phyloP scores from a whole-genome alignment of 2,797 vertebrate genomes.

The Anolis apletophallus region DNA sequence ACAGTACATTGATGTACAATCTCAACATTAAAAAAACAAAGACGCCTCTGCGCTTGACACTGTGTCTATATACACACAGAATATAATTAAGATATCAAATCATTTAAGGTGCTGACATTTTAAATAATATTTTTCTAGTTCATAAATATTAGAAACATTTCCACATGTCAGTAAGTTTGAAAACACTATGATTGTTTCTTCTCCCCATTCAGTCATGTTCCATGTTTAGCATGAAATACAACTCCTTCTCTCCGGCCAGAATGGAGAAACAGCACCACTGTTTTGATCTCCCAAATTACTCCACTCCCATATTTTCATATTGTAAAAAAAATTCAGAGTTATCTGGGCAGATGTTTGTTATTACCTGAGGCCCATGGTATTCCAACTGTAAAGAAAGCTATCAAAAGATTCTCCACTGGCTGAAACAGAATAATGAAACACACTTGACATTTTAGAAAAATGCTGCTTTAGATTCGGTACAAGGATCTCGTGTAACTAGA shows the following conservation, averaged over 20 bases:
- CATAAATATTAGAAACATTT: background rate
- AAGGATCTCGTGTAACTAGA: background rate
- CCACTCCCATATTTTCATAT: background rate
- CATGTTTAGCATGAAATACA: background rate
- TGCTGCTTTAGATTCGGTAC: background rate
- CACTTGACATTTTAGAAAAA: background rate
- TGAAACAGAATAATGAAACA: background rate
- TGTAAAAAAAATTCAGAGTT: background rate
- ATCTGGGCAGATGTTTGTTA: conserved; percentile 10
- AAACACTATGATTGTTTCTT: background rate
- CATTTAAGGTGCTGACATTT: background rate
- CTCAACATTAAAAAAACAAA: background rate
- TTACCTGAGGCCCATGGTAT: background rate
- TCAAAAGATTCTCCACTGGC: background rate
- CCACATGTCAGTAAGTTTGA: background rate
- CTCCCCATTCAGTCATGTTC: background rate
- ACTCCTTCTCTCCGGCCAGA: background rate
- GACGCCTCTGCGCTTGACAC: too few species aligned
- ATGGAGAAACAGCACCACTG: background rate
- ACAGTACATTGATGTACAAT: background rate
- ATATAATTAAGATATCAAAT: background rate
- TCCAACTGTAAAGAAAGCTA: background rate
- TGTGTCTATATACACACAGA: background rate
- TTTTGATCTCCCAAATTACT: background rate
- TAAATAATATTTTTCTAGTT: background rate